phyloP scores from a whole-genome alignment of 2,888 invertebrate genomes.

The Dolichopus griseipennis region DNA sequence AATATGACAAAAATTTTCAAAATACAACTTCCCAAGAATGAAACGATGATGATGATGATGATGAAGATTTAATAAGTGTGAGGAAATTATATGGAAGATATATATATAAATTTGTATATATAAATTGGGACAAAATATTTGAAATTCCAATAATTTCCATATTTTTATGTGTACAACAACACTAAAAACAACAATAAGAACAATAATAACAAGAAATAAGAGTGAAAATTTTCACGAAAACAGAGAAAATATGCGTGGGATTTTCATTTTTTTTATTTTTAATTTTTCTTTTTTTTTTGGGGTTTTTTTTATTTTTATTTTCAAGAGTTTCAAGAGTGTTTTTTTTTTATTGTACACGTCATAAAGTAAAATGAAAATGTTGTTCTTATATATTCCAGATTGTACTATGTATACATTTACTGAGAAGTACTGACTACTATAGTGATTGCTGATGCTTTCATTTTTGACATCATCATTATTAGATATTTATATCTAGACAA shows the following conservation, averaged over 20 bases:
- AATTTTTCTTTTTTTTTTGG: not conserved
- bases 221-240: not conserved
- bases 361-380: not conserved
- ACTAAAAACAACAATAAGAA: not conserved
- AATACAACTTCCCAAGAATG: too few relatives aligned
- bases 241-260: not conserved
- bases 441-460: not conserved
- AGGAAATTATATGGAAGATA: too few relatives aligned
- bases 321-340: too few relatives aligned
- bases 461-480: slow-evolving; percentile 6
- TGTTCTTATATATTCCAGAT: not conserved
- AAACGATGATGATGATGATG: too few relatives aligned
- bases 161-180: not conserved
- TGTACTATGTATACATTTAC: too few relatives aligned
- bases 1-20: not conserved
- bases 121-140: not conserved
- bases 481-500: not conserved
- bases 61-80: too few relatives aligned
- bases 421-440: too few relatives aligned
- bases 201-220: not conserved
- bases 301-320: not conserved
- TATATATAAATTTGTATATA: too few relatives aligned
- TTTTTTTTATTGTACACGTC: not conserved
- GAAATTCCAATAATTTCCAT: not conserved
- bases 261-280: not conserved